phyloP scores from a whole-genome alignment of 1,140 invertebrate genomes.

The Tribolium castaneum region DNA sequence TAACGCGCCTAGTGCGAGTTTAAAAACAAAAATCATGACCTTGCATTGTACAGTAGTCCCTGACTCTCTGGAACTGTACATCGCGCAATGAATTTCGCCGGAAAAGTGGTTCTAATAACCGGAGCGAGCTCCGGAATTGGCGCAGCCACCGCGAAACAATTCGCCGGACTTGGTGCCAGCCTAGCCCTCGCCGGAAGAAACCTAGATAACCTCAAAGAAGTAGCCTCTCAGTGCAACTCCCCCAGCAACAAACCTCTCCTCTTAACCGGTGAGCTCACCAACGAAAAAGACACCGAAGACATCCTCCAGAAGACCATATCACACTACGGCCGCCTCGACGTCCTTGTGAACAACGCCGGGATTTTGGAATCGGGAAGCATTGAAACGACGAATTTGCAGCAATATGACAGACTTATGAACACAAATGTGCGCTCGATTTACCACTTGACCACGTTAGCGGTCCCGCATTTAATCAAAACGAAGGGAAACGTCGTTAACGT shows the following conservation, averaged over 20 bases:
- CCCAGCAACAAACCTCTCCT: slow-evolving; percentile 62
- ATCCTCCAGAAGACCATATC: slow-evolving; percentile 78
- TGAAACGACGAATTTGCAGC: slow-evolving; percentile 83
- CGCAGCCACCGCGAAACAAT: slow-evolving; percentile 75
- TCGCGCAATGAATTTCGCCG: slow-evolving; percentile 63
- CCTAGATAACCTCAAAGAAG: slow-evolving; percentile 70
- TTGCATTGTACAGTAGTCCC: no score
- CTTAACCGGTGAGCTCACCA: slow-evolving; percentile 77
- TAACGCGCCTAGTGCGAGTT: no score
- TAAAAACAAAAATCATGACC: no score
- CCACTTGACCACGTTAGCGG: slow-evolving; percentile 84
- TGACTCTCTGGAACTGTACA: no score
- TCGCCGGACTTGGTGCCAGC: slow-evolving; percentile 75
- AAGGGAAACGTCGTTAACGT: slow-evolving; percentile 92
- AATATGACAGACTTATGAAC: slow-evolving; percentile 87
- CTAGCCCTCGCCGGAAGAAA: slow-evolving; percentile 75
- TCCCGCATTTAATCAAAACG: slow-evolving; percentile 83
- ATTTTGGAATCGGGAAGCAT: slow-evolving; percentile 84
- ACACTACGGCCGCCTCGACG: slow-evolving; percentile 78
- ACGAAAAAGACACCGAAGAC: slow-evolving; percentile 78
- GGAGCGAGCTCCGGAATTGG: slow-evolving; percentile 86
- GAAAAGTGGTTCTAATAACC: slow-evolving; percentile 73
- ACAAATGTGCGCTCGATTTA: slow-evolving; percentile 87
- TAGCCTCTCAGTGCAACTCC: slow-evolving; percentile 69
- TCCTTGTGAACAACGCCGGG: slow-evolving; percentile 90